Conservation (phyloP, 2,888 invertebrate species). For the Bugula neritina region DNA sequence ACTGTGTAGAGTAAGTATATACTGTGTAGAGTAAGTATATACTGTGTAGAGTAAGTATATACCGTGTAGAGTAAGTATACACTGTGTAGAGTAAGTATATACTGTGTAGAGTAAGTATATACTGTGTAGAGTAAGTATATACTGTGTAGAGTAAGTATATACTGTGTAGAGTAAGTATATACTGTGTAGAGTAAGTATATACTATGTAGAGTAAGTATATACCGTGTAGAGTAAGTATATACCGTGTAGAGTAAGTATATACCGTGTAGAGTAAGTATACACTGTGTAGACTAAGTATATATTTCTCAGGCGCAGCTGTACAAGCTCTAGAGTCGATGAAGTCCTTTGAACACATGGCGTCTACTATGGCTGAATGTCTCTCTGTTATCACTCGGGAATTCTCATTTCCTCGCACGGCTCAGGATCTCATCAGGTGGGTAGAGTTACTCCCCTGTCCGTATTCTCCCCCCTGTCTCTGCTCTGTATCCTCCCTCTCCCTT, state of each 20-base stretch:
- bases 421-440: constrained; percentile 62
- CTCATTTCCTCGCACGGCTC: constrained; percentile 65
- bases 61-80: neutral
- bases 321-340: constrained; percentile 65
- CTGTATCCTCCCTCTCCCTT: neutral
- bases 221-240: neutral
- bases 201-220: no score
- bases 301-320: constrained; percentile 43
- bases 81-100: neutral
- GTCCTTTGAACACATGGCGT: constrained; percentile 67
- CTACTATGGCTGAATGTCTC: constrained; percentile 66
- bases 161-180: neutral
- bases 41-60: neutral
- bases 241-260: neutral
- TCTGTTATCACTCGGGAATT: constrained; percentile 65
- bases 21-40: no score
- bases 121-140: neutral
- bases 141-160: neutral
- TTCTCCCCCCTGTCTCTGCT: neutral
- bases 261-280: neutral
- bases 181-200: no score
- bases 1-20: no score
- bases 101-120: neutral
- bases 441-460: neutral
- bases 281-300: neutral